Conservation (phyloP, 2,113 vertebrate genomes). For the Phalacrocorax aristotelis region DNA sequence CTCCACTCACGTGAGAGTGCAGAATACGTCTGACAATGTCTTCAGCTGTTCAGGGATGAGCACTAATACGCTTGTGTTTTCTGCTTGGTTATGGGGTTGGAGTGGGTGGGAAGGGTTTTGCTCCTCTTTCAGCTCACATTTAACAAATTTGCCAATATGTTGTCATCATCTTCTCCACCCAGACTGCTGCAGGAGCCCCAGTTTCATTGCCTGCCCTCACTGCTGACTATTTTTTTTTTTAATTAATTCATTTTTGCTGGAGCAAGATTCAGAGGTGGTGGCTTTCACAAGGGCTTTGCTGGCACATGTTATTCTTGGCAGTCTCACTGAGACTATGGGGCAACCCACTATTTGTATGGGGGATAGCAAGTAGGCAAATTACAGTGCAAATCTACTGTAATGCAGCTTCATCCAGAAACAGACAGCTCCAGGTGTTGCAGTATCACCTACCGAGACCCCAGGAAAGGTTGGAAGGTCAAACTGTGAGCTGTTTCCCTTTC, state of each 20-base stretch:
- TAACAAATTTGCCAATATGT: not conserved
- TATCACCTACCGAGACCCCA: constrained; percentile 2
- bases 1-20: not conserved
- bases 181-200: not conserved
- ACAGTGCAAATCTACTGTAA: not conserved
- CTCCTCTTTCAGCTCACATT: constrained; percentile 6
- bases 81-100: not conserved
- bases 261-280: not conserved
- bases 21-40: constrained; percentile 29
- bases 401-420: not conserved
- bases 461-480: constrained; percentile 42
- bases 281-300: not conserved
- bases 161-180: not conserved
- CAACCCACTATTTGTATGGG: not conserved
- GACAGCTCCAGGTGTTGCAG: not conserved
- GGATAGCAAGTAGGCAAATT: not conserved
- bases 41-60: not conserved
- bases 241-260: not conserved
- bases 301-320: not conserved
- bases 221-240: not conserved
- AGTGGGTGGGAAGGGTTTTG: constrained; percentile 17
- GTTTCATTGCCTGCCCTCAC: not conserved
- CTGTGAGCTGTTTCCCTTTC: constrained; percentile 32
- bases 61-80: not conserved
- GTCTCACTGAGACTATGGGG: not conserved